Base-by-base conservation (phyloP, 2,888 invertebrate species). In the Craniophora ligustri region DNA sequence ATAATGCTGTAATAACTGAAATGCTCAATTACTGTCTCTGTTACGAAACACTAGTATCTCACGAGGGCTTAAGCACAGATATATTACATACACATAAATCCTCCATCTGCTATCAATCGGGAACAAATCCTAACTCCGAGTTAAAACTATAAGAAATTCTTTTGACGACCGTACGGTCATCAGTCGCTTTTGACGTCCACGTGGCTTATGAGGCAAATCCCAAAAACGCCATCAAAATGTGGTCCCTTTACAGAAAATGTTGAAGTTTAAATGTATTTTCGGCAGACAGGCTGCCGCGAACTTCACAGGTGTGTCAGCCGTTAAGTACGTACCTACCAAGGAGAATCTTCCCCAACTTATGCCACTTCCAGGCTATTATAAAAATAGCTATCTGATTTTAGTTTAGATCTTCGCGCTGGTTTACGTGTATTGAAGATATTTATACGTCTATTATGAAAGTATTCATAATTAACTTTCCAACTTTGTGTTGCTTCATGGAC, bases 251-350 rank as follows among this genome's bases (percentile, higher is more conserved):
- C 13, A 21, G 26, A 41, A 51, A 57, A 38, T 64, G 16, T 59
- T 18, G 15, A 66, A 71, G 47, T 61, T 67, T 56, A 6, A 23
- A n/a, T 6, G 38, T 42, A 66, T 66, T 44, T 60, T 53, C 41
- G n/a, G 30, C 18, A 18, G 28, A 31, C 46, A 47, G 44, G 46
- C 64, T 30, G 42, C 28, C 46, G 35, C 16, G 13, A 51, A 47
- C 50, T 49, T 50, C 40, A 16, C 55, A 68, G 64, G 55, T 68
- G 72, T 26, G 30, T 19, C 53, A 53, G 30, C 59, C 66, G 59
- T 67, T 67, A 59, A 67, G 61, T 57, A 44, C n/a, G n/a, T n/a
- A n/a, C n/a, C n/a, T n/a, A n/a, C 36, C 45, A 36, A 23, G 42
- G 39, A 49, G 44, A 54, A 31, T 55, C 34, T 56, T 53, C 42